phyloP scores from a whole-genome alignment of 1,140 invertebrate species.

The Drosophila obscura region DNA sequence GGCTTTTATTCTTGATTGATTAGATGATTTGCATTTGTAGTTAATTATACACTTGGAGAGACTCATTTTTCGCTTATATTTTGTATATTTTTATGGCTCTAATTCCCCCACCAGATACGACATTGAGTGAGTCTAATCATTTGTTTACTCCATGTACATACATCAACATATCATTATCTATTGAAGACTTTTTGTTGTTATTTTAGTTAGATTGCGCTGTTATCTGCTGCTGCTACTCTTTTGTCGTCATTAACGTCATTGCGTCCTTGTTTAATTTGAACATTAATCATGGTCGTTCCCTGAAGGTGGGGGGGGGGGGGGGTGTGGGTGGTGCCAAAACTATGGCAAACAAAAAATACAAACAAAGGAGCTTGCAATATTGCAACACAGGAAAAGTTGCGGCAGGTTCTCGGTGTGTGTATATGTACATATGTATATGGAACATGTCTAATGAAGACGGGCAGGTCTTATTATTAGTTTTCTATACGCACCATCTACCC shows the following conservation, averaged over 20 bases:
- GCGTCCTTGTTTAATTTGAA: slow-evolving; percentile 74
- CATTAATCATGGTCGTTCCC: slow-evolving; percentile 68
- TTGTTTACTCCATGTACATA: slow-evolving; percentile 11
- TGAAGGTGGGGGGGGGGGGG: not conserved
- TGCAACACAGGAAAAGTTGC: slow-evolving; percentile 32
- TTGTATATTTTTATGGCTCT: slow-evolving; percentile 21
- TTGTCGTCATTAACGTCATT: slow-evolving; percentile 78
- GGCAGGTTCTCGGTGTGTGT: too few relatives aligned
- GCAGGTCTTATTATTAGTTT: slow-evolving; percentile 52
- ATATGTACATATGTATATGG: not conserved
- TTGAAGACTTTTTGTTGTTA: slow-evolving; percentile 22
- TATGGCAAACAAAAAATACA: not conserved
- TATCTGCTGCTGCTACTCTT: slow-evolving; percentile 45
- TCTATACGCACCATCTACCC: not conserved
- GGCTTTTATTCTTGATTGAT: slow-evolving; percentile 34
- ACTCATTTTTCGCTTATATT: not conserved
- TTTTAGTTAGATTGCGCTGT: slow-evolving; percentile 38
- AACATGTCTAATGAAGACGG: slow-evolving; percentile 45
- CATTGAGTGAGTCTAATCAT: slow-evolving; percentile 35
- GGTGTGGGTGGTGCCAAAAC: not conserved
- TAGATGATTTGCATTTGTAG: slow-evolving; percentile 14
- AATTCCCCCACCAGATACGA: slow-evolving; percentile 9
- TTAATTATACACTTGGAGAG: slow-evolving; percentile 1
- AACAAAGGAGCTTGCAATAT: slow-evolving; percentile 30
- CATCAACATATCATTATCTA: slow-evolving; percentile 33